Evolutionary conservation across 2,888 invertebrate species (phyloP).

Genomic region (Lobophora halterata): DNA sequence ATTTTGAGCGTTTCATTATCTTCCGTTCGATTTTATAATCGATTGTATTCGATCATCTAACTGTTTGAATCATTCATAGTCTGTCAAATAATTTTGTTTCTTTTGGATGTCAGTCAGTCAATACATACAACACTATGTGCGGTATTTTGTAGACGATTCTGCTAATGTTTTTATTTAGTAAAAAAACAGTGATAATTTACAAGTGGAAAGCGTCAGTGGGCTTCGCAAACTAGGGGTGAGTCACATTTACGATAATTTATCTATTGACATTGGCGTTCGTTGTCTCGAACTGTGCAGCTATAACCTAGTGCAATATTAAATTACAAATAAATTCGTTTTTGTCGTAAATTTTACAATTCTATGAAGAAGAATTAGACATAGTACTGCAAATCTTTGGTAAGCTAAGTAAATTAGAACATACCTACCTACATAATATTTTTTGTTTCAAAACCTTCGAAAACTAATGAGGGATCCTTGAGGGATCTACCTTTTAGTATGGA

Average conservation of each 20-base stretch:
- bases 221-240: slow-evolving; percentile 50
- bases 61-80: no score
- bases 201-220: slow-evolving; percentile 56
- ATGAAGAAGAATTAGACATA: slow-evolving; percentile 5
- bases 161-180: slow-evolving; percentile 69
- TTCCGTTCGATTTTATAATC: no score
- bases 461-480: no score
- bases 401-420: no score
- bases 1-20: no score
- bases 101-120: no score
- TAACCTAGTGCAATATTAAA: slow-evolving; percentile 27
- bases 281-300: slow-evolving; percentile 4
- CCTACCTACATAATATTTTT: no score
- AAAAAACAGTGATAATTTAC: slow-evolving; percentile 72
- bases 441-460: no score
- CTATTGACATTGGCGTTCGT: background rate
- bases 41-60: no score
- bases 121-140: slow-evolving; percentile 41
- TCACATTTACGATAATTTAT: slow-evolving; percentile 24
- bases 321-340: slow-evolving; percentile 10
- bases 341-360: background rate
- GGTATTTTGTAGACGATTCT: slow-evolving; percentile 51
- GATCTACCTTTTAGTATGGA: no score
- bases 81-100: no score
- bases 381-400: no score